Evolutionary conservation across 2,113 vertebrate genomes (phyloP).

Genomic region (Phocoena phocoena): DNA sequence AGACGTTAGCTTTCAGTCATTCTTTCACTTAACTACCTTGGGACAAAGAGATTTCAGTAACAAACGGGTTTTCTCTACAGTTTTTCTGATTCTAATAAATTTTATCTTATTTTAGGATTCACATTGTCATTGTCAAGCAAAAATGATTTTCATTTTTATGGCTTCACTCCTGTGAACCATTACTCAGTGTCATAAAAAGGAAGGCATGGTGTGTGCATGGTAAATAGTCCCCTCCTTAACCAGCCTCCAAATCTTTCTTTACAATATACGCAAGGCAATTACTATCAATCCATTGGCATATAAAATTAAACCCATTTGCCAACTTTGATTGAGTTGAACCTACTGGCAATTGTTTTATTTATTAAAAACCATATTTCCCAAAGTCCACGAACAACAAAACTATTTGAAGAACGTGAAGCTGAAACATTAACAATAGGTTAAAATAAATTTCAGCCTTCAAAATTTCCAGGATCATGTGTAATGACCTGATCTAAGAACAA

Average conservation of each 20-base stretch:
- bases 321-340: conserved; percentile 18
- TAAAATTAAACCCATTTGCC: background rate
- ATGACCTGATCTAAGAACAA: conserved; percentile 1
- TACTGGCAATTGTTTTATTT: background rate
- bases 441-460: conserved; percentile 7
- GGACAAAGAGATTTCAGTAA: background rate
- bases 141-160: background rate
- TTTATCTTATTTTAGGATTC: background rate
- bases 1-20: background rate
- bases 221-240: background rate
- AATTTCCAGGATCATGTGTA: background rate
- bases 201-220: background rate
- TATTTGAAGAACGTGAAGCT: background rate
- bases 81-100: background rate
- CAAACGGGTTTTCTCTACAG: background rate
- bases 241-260: background rate
- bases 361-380: conserved; percentile 21
- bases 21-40: background rate
- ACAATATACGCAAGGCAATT: background rate
- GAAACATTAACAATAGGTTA: background rate
- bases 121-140: background rate
- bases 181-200: background rate
- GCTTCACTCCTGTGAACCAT: background rate
- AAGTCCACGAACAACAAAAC: background rate
- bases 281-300: background rate